phyloP scores from a whole-genome alignment of 1,140 invertebrate genomes.

The Ceratitis capitata region DNA sequence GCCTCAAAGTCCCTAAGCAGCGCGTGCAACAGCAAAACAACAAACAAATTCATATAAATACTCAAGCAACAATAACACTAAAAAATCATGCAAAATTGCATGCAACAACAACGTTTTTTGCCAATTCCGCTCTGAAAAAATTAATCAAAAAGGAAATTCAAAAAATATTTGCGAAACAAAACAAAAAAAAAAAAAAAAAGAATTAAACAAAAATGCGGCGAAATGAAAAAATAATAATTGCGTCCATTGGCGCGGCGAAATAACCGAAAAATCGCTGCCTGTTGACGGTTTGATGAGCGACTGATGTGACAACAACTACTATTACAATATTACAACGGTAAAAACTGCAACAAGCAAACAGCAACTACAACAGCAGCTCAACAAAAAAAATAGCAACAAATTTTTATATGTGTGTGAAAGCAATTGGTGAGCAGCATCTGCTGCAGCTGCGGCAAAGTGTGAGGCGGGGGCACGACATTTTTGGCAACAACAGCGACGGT shows the following conservation, averaged over 20 bases:
- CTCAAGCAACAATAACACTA: neutral
- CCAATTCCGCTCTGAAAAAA: neutral
- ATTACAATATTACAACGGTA: neutral
- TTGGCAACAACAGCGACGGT: neutral
- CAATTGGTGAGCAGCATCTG: neutral
- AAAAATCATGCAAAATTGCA: conserved; percentile 2
- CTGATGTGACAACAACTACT: neutral
- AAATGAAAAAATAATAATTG: conserved; percentile 46
- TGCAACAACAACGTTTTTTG: neutral
- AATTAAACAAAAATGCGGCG: conserved; percentile 36
- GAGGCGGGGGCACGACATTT: neutral
- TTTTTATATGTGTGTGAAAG: neutral
- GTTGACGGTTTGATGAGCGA: conserved; percentile 44
- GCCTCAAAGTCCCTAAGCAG: conserved; percentile 39
- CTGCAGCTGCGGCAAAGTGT: neutral
- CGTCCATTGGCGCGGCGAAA: conserved; percentile 29
- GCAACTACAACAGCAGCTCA: neutral
- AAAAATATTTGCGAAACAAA: too few species aligned
- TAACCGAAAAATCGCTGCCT: conserved; percentile 37
- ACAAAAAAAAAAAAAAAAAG: neutral
- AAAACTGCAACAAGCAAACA: neutral
- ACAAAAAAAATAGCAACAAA: neutral
- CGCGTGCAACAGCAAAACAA: neutral
- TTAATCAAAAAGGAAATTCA: conserved; percentile 38
- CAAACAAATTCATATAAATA: neutral